phyloP scores from a whole-genome alignment of 2,888 invertebrate genomes.

The Schizaphis graminum region DNA sequence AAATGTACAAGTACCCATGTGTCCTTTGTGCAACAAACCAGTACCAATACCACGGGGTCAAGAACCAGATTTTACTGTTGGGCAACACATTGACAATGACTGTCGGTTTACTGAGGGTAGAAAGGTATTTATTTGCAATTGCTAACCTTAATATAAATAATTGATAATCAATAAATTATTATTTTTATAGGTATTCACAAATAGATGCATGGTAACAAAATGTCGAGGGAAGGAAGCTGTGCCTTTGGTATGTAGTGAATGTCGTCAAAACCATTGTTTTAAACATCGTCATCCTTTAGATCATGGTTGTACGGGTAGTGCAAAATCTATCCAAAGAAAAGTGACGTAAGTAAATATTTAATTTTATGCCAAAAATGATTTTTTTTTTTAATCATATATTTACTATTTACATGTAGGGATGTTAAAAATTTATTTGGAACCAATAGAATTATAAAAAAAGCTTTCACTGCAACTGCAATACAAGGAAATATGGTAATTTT shows the following conservation, averaged over 20 bases:
- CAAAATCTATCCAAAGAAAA: conserved; percentile 72
- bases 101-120: conserved; percentile 84
- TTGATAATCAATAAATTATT: not conserved
- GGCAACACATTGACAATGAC: conserved; percentile 92
- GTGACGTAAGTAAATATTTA: conserved; percentile 38
- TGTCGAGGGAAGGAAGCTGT: conserved; percentile 93
- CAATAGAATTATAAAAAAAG: conserved; percentile 57
- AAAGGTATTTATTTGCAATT: conserved; percentile 72
- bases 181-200: conserved; percentile 81
- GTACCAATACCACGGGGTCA: conserved; percentile 86
- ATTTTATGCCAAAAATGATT: conserved; percentile 64
- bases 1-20: conserved; percentile 94
- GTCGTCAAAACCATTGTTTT: conserved; percentile 87
- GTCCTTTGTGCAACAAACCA: conserved; percentile 91
- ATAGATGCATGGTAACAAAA: conserved; percentile 86
- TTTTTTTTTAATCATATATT: not conserved
- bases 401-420: conserved; percentile 40
- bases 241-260: conserved; percentile 84
- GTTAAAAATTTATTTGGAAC: conserved; percentile 46
- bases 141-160: not conserved
- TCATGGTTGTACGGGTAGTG: conserved; percentile 76
- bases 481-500: conserved; percentile 78
- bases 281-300: conserved; percentile 87
- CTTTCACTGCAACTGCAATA: conserved; percentile 71
- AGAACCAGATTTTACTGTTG: conserved; percentile 87